Base-by-base conservation (phyloP, 2,113 vertebrate genomes). In the human region DNA sequence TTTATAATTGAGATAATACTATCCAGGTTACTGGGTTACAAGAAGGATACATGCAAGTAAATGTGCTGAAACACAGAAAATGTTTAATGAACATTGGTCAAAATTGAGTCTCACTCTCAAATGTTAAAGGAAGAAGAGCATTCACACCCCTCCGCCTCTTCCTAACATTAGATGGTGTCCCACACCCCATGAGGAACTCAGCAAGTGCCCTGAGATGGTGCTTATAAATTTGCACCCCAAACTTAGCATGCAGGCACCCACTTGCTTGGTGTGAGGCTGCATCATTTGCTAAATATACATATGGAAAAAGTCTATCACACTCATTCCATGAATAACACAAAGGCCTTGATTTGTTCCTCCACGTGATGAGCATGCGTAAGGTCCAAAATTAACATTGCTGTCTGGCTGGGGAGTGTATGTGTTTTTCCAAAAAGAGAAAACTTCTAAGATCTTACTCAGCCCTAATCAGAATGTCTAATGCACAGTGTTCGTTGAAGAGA, bases 251-350 rank as follows among this genome's bases (percentile, higher is more conserved):
- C 80, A 85, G 64, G 85, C 87, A 85, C 52, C 82, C 93, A 88
- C 90, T 94, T 64, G 91, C 57, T 79, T 90, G 76, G 70, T 66
- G 40, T 90, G 95, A 66, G 95, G 88, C 72, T 96, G 90, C 64
- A 96, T 94, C 92, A 57, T 92, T 96, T 72, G 18, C 93, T 95
- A 98, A 96, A 97, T 97, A 97, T 96, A 97, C 84, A 96, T 17
- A 92, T 81, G 45, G 32, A 97, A 95, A 96, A 96, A 97, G 95
- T 97, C 96, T 97, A 94, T 92, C 97, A 83, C 95, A 95, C 93
- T 90, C 93, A 96, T 52, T 97, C 95, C 97, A 30, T 45, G 95
- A 98, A 98, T 97, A 98, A 98, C 98, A 98, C 97, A 98, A 98
- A 98, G 93, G 96, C 95, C 93, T 98, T 98, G 97, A 98, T 98